Evolutionary conservation across 2,113 vertebrate genomes (phyloP), one percentile per base, ranked within the genome.

Genomic region (Antigone vipio): DNA sequence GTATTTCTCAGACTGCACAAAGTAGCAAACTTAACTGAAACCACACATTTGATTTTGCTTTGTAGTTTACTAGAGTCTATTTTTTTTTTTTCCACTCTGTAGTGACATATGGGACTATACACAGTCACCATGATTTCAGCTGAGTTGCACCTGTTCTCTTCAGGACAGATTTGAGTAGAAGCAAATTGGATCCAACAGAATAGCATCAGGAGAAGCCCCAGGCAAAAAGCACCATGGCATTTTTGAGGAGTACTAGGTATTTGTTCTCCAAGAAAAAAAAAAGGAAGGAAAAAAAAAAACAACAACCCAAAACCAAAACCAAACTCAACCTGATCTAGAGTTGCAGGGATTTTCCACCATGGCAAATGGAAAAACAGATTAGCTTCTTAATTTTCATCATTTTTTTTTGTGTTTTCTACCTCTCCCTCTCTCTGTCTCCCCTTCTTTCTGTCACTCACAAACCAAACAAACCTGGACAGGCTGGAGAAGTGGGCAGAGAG

Each of bases 131-230:
- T 1, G 2, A 56, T 58, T 89, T 94, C 84, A 95, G 66, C 83
- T 95, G 91, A 93, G 53, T 83, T 21, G n/a, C 74, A 95, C 87
- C 82, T 96, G 81, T 88, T 95, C 72, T 79, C 15, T 1, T 78
- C 45, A 77, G 62, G 62, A 75, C 34, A 75, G 69, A 91, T 89
- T 20, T 79, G 32, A 78, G 64, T 66, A 73, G 40, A 82, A 93
- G 62, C 30, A 88, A 89, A 49, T n/a, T 60, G 40, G 27, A 94
- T 89, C 69, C 77, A 89, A 79, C 12, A 68, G 53, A 91, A 89
- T 14, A 85, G 44, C 62, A 85, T 67, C 77, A 91, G 60, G 80
- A 92, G 34, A 87, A 92, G 44, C 80, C 73, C 78, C 73, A 87
- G 69, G 69, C 9, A 0, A 87, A 87, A 87, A 75, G 22, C 40